Evolutionary conservation across 2,797 vertebrate genomes (phyloP).

Genomic region (Bradypodion pumilum): DNA sequence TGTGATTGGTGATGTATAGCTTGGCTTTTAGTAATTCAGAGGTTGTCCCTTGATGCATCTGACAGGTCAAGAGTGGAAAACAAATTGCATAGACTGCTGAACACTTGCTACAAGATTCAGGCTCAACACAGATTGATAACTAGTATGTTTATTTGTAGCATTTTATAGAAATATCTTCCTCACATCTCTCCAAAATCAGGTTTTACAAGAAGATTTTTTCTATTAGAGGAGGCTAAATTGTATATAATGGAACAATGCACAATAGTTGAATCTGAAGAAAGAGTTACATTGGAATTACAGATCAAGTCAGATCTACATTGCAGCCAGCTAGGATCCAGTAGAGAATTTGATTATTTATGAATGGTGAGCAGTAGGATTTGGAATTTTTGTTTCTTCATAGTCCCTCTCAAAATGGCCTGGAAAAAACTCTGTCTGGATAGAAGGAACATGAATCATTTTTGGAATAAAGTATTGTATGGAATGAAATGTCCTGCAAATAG

Average conservation of each 20-base stretch:
- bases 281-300: no score
- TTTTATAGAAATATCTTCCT: neutral
- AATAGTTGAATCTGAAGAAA: neutral
- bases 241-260: neutral
- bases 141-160: neutral
- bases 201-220: neutral
- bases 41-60: neutral
- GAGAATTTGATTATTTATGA: neutral
- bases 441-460: constrained; percentile 31
- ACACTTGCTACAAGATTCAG: neutral
- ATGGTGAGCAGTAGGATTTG: neutral
- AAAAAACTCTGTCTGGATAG: constrained; percentile 45
- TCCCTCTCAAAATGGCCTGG: neutral
- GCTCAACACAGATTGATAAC: neutral
- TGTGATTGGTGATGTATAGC: no score
- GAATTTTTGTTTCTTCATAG: neutral
- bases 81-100: neutral
- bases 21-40: neutral
- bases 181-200: neutral
- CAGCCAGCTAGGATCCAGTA: neutral
- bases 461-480: constrained; percentile 23
- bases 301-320: neutral
- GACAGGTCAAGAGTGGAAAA: neutral
- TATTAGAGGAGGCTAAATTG: neutral
- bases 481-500: constrained; percentile 47